These are phyloP conservation scores for Heliothis peltigera DNA, from an alignment of 2,888 invertebrate genomes.

Conservation along the genomic window DNA sequence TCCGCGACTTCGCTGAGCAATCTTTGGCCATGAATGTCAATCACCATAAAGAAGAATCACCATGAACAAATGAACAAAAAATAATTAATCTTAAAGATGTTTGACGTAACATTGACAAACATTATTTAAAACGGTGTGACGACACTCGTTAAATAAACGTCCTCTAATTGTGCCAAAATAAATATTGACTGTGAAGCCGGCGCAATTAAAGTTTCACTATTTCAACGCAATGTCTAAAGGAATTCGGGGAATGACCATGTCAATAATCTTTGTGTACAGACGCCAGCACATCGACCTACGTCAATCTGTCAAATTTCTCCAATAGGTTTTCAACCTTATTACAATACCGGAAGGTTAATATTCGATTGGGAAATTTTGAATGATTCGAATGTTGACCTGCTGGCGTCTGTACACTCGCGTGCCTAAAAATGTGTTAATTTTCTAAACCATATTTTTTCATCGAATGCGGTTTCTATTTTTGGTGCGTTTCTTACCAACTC, in stretches of 20 bases:
- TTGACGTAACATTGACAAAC: neutral
- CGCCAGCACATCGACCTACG: too few species aligned
- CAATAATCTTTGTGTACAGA: constrained; percentile 11
- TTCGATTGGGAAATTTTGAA: too few species aligned
- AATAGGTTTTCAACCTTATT: too few species aligned
- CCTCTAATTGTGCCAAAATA: constrained; percentile 1
- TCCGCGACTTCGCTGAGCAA: neutral
- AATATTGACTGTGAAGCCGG: constrained; percentile 8
- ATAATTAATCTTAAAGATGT: neutral
- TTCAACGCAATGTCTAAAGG: neutral
- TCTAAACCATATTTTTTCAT: neutral
- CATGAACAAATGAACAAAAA: neutral
- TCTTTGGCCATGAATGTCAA: neutral
- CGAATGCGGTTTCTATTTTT: neutral
- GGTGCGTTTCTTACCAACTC: neutral
- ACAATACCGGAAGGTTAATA: too few species aligned
- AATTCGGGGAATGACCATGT: constrained; percentile 9
- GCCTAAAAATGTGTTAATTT: neutral
- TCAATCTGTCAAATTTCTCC: too few species aligned
- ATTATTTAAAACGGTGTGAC: neutral
- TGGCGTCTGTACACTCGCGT: neutral
- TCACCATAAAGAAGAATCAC: neutral
- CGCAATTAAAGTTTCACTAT: constrained; percentile 10
- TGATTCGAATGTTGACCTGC: too few species aligned
- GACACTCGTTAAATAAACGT: neutral